A percentile compares a stretch with the other conserved stretches of the same genome.
Conservation (phyloP, 1,140 invertebrate genomes). For the Anastatus disparis region DNA sequence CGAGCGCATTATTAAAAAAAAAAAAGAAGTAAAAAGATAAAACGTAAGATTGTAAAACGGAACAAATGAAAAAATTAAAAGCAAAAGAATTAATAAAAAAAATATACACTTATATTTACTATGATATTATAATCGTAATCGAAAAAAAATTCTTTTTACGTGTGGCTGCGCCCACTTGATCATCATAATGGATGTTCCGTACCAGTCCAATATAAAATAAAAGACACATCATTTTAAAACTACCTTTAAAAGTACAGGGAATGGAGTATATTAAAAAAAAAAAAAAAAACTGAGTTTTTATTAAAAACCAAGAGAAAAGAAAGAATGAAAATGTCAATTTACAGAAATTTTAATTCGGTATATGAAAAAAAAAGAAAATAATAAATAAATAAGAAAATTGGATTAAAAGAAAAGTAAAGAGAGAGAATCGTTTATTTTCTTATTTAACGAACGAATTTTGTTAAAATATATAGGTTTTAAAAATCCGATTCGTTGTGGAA, state of each 20-base stretch:
- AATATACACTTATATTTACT: slow-evolving; percentile 30
- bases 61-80: background rate
- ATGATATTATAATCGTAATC: slow-evolving; percentile 29
- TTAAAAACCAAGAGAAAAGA: background rate
- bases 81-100: background rate
- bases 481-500: slow-evolving; percentile 7
- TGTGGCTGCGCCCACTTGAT: slow-evolving; percentile 10
- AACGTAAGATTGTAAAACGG: background rate
- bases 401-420: too few species aligned
- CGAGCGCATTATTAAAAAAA: background rate
- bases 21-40: background rate
- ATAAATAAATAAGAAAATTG: too few species aligned
- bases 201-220: too few species aligned
- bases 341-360: too few species aligned
- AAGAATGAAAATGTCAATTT: too few species aligned
- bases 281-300: slow-evolving; percentile 30
- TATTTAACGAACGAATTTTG: slow-evolving; percentile 1
- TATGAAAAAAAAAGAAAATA: too few species aligned
- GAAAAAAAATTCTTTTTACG: slow-evolving; percentile 17
- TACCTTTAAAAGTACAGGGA: slow-evolving; percentile 9
- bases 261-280: too few species aligned
- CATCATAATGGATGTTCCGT: slow-evolving; percentile 34
- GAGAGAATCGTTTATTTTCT: slow-evolving; percentile 21
- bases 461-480: too few species aligned
- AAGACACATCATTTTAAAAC: slow-evolving; percentile 21